Conservation (phyloP, 2,113 vertebrate genomes). For the Cephalopholis sonnerati region DNA sequence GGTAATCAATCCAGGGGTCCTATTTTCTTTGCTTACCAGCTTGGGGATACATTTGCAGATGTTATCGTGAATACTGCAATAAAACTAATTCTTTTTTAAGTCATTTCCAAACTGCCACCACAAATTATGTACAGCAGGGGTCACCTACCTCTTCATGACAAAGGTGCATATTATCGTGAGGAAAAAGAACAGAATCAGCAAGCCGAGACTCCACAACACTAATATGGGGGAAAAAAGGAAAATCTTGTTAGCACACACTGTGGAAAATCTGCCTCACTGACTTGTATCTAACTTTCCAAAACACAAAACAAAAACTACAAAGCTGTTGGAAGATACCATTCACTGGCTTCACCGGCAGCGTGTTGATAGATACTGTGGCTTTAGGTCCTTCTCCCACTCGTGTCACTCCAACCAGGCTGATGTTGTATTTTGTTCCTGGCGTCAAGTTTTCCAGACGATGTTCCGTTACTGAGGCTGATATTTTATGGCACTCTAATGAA, state of each 20-base stretch:
- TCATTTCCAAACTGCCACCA: too few relatives aligned
- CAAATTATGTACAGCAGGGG: not conserved
- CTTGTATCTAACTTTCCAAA: not conserved
- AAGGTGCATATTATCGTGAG: constrained; percentile 51
- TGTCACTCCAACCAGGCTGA: constrained; percentile 71
- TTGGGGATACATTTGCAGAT: too few relatives aligned
- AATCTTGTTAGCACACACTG: not conserved
- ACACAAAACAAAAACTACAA: not conserved
- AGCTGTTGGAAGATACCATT: constrained; percentile 56
- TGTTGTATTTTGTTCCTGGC: constrained; percentile 59
- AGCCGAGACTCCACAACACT: constrained; percentile 64
- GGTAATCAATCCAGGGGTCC: too few relatives aligned
- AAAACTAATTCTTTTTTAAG: too few relatives aligned
- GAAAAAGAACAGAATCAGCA: constrained; percentile 61
- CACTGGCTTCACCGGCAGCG: constrained; percentile 10
- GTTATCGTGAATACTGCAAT: too few relatives aligned
- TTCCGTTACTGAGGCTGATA: constrained; percentile 40
- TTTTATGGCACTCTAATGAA: constrained; percentile 61
- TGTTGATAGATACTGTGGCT: constrained; percentile 36
- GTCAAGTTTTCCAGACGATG: constrained; percentile 63
- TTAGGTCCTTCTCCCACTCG: constrained; percentile 62
- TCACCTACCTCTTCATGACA: constrained; percentile 72
- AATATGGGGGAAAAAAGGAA: not conserved
- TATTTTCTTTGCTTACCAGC: too few relatives aligned
- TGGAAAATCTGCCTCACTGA: not conserved